Evolutionary conservation across 2,797 vertebrate genomes (phyloP).

Genomic region (Darevskia nairensis): DNA sequence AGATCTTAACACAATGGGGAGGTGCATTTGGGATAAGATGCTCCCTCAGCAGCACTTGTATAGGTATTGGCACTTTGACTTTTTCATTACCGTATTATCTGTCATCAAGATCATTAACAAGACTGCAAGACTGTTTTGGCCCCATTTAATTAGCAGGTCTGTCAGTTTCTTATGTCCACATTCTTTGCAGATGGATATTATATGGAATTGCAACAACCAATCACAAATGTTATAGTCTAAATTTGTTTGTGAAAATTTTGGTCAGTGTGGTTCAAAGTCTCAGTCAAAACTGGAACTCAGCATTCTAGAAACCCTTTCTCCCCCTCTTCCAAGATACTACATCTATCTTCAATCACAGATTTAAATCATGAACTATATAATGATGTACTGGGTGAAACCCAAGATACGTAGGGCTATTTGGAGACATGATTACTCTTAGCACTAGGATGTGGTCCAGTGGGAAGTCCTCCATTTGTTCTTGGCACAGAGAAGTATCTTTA

Average conservation of each 20-base stretch:
- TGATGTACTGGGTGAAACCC: not conserved
- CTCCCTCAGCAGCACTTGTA: not conserved
- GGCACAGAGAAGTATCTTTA: not conserved
- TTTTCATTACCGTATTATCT: not conserved
- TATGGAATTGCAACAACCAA: not conserved
- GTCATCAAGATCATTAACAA: not conserved
- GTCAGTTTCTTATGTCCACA: not conserved
- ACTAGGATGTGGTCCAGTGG: not conserved
- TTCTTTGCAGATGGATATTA: not conserved
- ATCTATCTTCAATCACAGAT: not conserved
- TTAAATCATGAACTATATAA: not conserved
- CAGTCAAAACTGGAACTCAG: slow-evolving; percentile 9
- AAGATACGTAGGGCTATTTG: not conserved
- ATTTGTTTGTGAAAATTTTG: not conserved
- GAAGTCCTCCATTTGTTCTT: not conserved
- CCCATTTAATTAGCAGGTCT: not conserved
- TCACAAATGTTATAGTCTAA: not conserved
- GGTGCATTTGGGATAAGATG: not conserved
- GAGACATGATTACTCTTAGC: not conserved
- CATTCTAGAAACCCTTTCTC: not conserved
- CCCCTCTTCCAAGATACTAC: not conserved
- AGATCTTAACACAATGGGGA: not conserved
- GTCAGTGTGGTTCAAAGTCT: not conserved
- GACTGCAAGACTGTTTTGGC: not conserved
- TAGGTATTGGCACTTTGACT: not conserved